Evolutionary conservation across 2,113 vertebrate genomes (phyloP), one percentile per base, ranked within the genome.

Genomic region (Ceratotherium simum): DNA sequence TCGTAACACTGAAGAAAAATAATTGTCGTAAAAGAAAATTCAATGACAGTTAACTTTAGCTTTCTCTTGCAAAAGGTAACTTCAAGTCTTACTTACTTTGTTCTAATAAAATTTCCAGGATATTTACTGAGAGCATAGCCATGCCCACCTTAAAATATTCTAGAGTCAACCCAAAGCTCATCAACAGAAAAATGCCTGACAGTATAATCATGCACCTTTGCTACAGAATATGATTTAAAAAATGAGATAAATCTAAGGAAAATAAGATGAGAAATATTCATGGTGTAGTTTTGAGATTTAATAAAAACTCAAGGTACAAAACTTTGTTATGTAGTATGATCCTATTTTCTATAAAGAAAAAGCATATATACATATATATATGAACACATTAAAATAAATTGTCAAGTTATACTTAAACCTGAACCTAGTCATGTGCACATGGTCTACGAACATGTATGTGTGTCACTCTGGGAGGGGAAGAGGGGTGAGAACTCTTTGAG

Each of bases 1-100:
- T 36, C 99, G 99, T 75, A 99, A 98, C 98, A 99, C 99, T 99
- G 97, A 72, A 75, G 65, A 97, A 29, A 98, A 79, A 97, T 0
- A 83, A 97, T 67, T 20, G 62, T 17, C 93, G 83, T 17, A 46
- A 75, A 79, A 8, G 25, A 51, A 89, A 80, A 92, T 18, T 81
- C 17, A 96, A 4, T 90, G 70, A 90, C 1, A 18, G 8, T 54
- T 54, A 81, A 76, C 72, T 36, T 78, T 58, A 54, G 10, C 6
- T 85, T n/a, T 80, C 4, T 54, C 27, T 65, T 54, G 14, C 29
- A 56, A 81, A 20, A 75, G 0, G 5, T 8, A 23, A 81, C 29
- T 65, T 90, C 6, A 84, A 42, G 27, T 70, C 36, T 88, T 67
- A 85, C 5, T 20, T 62, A 14, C 12, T 86, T 23, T 62, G 7